Base-by-base conservation (phyloP, 1,140 invertebrate genomes). In the Ips typographus region DNA sequence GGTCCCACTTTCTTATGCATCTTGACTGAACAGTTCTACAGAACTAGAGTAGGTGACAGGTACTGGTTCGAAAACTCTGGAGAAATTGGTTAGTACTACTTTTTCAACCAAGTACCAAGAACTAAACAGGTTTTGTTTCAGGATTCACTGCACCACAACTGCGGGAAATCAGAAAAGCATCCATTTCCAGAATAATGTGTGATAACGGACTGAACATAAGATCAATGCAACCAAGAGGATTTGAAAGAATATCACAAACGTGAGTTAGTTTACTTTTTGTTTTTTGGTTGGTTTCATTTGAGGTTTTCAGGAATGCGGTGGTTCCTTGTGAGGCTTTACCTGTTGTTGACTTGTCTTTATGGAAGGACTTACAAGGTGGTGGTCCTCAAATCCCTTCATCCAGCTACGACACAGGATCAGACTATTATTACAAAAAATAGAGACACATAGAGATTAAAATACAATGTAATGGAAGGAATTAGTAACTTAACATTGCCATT, bases 1-100 rank as follows among this genome's bases (percentile, higher is more conserved):
- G 96, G 96, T 0, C 95, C 95, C 2, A 98, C 95, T 0, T 97
- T 96, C 83, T 85, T 94, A 1, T 97, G 94, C 74, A 92, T 98
- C 61, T 82, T 98, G 1, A 89, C 88, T 0, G 91, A 92, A 76
- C 95, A 98, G 80, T 97, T 98, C 80, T 92, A 90, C 74, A 84
- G 90, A 67, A 90, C 92, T 0, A 87, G 94, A 76, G 88, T 89
- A 4, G 93, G 91, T 4, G 94, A 97, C 80, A 83, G 93, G 66
- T 91, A 84, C 79, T 97, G 92, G 87, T 96, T 88, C 75, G 93
- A 95, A 80, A 89, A 88, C 72, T 85, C 86, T 2, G 85, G 88
- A 67, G 83, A 87, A 7, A 82, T 83, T 49, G 86, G 67, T 68
- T 61, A 36, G 38, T n/a, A 38, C 94, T 95, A 76, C 90, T 90